Evolutionary conservation across 1,140 invertebrate genomes (phyloP).

Genomic region (Steinernema khuongi): DNA sequence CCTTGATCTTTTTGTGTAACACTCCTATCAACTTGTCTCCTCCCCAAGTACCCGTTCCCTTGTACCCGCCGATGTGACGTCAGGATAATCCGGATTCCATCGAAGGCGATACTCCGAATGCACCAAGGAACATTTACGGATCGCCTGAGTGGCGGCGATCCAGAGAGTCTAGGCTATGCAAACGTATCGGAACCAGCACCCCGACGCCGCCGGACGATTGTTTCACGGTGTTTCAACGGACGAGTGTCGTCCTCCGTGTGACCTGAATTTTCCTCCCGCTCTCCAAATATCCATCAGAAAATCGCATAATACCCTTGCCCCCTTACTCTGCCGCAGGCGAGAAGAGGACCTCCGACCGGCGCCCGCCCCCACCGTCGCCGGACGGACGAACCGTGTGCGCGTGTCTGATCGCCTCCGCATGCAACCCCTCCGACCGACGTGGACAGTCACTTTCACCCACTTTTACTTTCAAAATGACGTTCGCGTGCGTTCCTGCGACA

Average conservation of each 20-base stretch:
- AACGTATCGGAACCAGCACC: neutral
- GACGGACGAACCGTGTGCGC: neutral
- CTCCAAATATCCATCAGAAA: neutral
- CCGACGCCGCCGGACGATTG: neutral
- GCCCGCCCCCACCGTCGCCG: too few relatives aligned
- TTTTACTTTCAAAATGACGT: slow-evolving; percentile 15
- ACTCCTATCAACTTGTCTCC: too few relatives aligned
- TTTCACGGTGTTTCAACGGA: slow-evolving; percentile 12
- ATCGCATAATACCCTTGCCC: slow-evolving; percentile 12
- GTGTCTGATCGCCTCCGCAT: neutral
- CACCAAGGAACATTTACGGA: neutral
- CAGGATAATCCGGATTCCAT: neutral
- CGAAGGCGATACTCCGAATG: neutral
- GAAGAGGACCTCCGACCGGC: neutral
- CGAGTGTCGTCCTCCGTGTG: neutral
- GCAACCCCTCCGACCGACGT: slow-evolving; percentile 12
- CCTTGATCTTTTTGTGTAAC: too few relatives aligned
- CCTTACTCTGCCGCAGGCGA: neutral
- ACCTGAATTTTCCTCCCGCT: slow-evolving; percentile 8
- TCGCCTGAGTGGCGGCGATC: neutral
- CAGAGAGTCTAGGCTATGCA: neutral
- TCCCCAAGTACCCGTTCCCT: too few relatives aligned
- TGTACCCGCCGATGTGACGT: neutral
- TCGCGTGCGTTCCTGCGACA: slow-evolving; percentile 7
- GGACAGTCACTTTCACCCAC: slow-evolving; percentile 6